These are phyloP conservation scores for Valencia hispanica DNA, from an alignment of 2,797 vertebrate genomes.

Conservation along the genomic window DNA sequence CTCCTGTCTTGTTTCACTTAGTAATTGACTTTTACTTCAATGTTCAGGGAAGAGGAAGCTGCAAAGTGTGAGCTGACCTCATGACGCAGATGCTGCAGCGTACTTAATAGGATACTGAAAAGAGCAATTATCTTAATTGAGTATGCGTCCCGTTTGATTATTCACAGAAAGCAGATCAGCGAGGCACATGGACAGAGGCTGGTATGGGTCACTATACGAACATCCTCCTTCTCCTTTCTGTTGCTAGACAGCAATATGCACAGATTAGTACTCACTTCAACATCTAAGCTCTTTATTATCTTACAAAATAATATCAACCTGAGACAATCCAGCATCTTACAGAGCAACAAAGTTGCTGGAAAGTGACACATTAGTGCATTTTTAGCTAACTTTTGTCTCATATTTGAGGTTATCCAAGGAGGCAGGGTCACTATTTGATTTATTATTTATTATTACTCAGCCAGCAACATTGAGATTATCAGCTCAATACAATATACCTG, in stretches of 20 bases:
- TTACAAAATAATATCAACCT: no score
- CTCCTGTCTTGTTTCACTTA: conserved; percentile 38
- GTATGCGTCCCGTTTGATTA: conserved; percentile 54
- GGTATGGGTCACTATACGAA: background rate
- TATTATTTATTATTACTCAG: background rate
- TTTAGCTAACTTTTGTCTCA: background rate
- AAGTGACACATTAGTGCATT: background rate
- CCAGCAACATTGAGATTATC: background rate
- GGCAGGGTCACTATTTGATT: background rate
- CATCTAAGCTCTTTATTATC: background rate
- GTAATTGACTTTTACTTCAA: conserved; percentile 35
- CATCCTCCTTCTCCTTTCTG: background rate
- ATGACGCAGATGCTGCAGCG: conserved; percentile 38
- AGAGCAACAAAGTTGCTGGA: no score
- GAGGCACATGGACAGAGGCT: background rate
- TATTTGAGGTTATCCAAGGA: background rate
- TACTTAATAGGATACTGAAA: conserved; percentile 58
- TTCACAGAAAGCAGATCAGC: conserved; percentile 14
- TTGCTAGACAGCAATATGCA: background rate
- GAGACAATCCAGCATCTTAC: background rate
- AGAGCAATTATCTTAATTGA: conserved; percentile 70
- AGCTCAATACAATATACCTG: background rate
- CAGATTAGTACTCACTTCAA: background rate
- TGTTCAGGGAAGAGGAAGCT: conserved; percentile 25
- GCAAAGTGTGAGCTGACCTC: conserved; percentile 37